Base-by-base conservation (phyloP, 37 sponge, comb jelly and placozoan species). In the Mnemiopsis leidyi region DNA sequence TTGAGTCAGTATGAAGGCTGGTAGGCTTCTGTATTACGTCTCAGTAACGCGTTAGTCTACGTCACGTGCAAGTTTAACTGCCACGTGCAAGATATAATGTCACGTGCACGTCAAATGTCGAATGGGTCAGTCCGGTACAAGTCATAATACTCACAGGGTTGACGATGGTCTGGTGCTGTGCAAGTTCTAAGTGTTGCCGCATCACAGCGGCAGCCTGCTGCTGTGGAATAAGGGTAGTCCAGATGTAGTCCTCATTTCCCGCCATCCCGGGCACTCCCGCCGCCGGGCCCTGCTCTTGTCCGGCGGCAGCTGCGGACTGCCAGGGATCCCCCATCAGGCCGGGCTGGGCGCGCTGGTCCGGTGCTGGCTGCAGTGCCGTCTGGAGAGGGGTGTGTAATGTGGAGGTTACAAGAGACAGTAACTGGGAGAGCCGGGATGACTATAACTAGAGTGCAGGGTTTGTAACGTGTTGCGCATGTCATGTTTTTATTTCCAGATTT, bases 161-260 rank as follows among this genome's bases (percentile, higher is more conserved):
- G 61, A 85, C 36, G 36, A 85, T 13, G 61, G 29, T 40, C 61
- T 85, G 90, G 29, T 85, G 90, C 29, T 85, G 90, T 85, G 90
- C 90, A 16, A 85, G 30, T 33, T 85, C 90, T 37, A 85, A 85
- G 30, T 85, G 90, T 26, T 85, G 90, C 48, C 90, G 33, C 90
- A 85, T 85, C 28, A 85, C 90, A 25, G 90, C 90, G 26, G 90
- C 90, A 9, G 90, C 90, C 61, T 85, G 90, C 61, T 85, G 90
- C 48, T 85, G 90, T 0, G 90, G 90, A 1, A 85, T 85, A 39
- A 85, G 90, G 36, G 90, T 85, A 2, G 90, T 85, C 90, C 90
- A 85, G 90, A 85, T 40, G 61, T 85, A 85, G 61, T 85, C 90
- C 48, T 85, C 48, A 35, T 40, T 18, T 7, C 48, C 48, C 40